Evolutionary conservation across 2,113 vertebrate genomes (phyloP), one percentile per base, ranked within the genome.

Genomic region (Sciurus niger): DNA sequence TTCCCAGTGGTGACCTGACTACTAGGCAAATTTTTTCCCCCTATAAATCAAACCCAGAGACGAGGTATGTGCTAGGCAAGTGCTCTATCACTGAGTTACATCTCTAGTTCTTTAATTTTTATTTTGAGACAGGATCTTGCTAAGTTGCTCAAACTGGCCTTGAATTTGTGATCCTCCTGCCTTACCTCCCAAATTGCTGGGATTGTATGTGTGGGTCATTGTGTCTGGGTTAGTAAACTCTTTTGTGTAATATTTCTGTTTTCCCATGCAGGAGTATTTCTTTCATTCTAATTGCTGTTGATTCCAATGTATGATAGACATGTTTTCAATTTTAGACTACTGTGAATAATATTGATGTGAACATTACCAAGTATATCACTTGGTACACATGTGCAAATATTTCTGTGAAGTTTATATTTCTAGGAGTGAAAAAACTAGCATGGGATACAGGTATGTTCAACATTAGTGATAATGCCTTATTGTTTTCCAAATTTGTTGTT

Each of bases 311-410:
- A 5, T 68, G 34, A 84, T 84, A 67, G 40, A n/a, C 51, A 53
- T 74, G 51, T 87, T 89, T 92, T 94, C 46, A 67, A 22, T 95
- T 95, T 90, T 30, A 53, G 4, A 24, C 48, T 86, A 2, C 68
- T 80, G 46, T 4, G 58, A 48, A 18, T 83, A 58, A 55, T 60
- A 67, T 6, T 67, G 55, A 94, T 58, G 13, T 8, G 53, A 90
- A 20, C 55, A 68, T 65, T 74, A 24, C 5, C 86, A 6, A 70
- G 13, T 3, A 4, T 78, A n/a, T 53, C 55, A 79, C 84, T 24
- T 22, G 12, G n/a, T 84, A 18, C 43, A 84, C n/a, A 78, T 37
- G 7, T 74, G 22, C 55, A 53, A 14, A 53, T 14, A 53, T 68
- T 80, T 48, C 74, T 72, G 4, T 67, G 53, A 12, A 76, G 18